Evolutionary conservation across 2,113 vertebrate species (phyloP).

Genomic region (Protobothrops flavoviridis): DNA sequence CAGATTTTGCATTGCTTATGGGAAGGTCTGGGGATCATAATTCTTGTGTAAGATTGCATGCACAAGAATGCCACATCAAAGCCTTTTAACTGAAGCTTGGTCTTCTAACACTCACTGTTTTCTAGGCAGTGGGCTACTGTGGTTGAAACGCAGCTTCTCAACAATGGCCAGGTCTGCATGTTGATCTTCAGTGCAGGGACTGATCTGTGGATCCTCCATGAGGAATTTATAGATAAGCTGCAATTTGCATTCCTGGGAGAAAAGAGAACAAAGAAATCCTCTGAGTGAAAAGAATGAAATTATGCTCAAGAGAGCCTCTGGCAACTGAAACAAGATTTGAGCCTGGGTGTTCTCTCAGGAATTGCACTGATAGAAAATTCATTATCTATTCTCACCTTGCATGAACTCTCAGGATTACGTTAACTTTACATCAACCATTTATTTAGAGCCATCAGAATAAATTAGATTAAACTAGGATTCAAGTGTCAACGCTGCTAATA

Average conservation of each 20-base stretch:
- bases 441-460: neutral
- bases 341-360: neutral
- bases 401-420: neutral
- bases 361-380: neutral
- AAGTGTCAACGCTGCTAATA: too few species aligned
- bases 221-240: constrained; percentile 17
- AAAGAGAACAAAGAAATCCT: neutral
- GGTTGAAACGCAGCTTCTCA: neutral
- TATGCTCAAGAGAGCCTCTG: neutral
- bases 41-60: neutral
- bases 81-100: neutral
- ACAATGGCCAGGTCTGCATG: neutral
- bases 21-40: neutral
- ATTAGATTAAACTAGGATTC: neutral
- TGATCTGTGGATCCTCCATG: neutral
- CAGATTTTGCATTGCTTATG: neutral
- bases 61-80: neutral
- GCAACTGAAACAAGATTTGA: neutral
- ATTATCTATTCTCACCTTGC: neutral
- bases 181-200: neutral
- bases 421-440: neutral
- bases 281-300: neutral
- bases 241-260: constrained; percentile 13
- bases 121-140: neutral
- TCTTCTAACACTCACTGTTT: neutral